Conservation (phyloP, 1,140 invertebrate genomes). For the Drosophila willistoni region DNA sequence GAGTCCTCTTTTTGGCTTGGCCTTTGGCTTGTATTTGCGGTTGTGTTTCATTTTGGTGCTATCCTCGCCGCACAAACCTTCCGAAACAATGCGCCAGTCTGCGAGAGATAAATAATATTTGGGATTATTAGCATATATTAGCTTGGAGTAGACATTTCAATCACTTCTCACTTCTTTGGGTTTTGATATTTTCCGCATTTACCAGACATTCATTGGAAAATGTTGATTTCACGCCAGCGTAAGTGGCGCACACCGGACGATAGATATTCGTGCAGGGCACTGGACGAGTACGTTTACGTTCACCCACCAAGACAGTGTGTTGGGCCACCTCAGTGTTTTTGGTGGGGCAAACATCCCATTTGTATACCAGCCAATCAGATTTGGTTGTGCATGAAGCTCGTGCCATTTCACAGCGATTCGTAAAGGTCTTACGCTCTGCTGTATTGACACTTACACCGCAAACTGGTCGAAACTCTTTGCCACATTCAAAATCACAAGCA, state of each 20-base stretch:
- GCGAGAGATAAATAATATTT: neutral
- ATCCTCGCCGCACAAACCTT: slow-evolving; percentile 75
- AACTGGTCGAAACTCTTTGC: slow-evolving; percentile 32
- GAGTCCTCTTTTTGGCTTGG: slow-evolving; percentile 51
- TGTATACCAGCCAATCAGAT: slow-evolving; percentile 55
- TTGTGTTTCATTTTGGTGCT: slow-evolving; percentile 73
- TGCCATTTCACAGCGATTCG: slow-evolving; percentile 62
- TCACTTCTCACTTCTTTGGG: slow-evolving; percentile 53
- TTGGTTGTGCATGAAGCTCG: slow-evolving; percentile 45
- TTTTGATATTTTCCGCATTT: slow-evolving; percentile 72
- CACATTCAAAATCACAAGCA: slow-evolving; percentile 59
- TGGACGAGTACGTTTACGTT: slow-evolving; percentile 41
- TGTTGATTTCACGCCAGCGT: slow-evolving; percentile 73
- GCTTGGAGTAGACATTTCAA: too few species aligned
- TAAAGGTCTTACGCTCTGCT: slow-evolving; percentile 48
- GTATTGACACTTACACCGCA: slow-evolving; percentile 52
- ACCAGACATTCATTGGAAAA: slow-evolving; percentile 76
- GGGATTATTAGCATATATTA: neutral
- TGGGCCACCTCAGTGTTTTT: slow-evolving; percentile 14
- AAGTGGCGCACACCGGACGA: slow-evolving; percentile 70
- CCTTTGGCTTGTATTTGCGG: slow-evolving; percentile 57
- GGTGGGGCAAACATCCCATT: slow-evolving; percentile 50
- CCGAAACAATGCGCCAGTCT: slow-evolving; percentile 76
- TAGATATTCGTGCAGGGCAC: slow-evolving; percentile 72
- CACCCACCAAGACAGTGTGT: slow-evolving; percentile 34